Conservation (phyloP, 2,797 vertebrate genomes). For the Sebastes dallii region DNA sequence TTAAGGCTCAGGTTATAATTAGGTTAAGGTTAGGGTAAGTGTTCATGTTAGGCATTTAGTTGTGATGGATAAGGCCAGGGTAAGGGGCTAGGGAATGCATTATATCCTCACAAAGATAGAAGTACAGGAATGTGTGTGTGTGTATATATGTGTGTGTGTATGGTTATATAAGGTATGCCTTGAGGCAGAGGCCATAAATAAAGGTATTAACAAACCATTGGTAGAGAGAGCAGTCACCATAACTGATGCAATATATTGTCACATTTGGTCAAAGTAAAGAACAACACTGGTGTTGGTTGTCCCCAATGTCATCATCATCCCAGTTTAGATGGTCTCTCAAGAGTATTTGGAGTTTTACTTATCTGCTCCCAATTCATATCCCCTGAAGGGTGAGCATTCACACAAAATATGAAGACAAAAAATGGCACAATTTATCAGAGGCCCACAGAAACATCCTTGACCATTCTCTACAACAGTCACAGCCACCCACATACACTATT, state of each 20-base stretch:
- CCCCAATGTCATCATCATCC: neutral
- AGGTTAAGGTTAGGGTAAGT: neutral
- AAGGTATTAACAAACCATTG: constrained; percentile 19
- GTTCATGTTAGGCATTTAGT: neutral
- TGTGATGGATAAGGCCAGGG: neutral
- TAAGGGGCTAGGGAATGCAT: neutral
- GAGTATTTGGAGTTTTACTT: neutral
- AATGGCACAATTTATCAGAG: neutral
- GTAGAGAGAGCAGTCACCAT: neutral
- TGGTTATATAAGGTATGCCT: constrained; percentile 37
- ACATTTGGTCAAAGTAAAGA: constrained; percentile 8
- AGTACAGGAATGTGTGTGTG: neutral
- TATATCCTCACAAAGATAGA: neutral
- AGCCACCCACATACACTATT: neutral
- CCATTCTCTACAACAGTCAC: neutral
- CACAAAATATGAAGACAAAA: neutral
- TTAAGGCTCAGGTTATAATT: neutral
- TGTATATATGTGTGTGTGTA: neutral
- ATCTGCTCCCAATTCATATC: neutral
- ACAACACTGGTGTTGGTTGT: neutral
- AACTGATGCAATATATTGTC: constrained; percentile 28
- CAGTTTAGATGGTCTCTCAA: neutral
- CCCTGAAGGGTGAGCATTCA: neutral
- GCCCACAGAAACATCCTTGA: neutral
- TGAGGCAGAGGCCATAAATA: constrained; percentile 37